Evolutionary conservation across 2,888 invertebrate species (phyloP).

Genomic region (Meiosimyza platycephala): DNA sequence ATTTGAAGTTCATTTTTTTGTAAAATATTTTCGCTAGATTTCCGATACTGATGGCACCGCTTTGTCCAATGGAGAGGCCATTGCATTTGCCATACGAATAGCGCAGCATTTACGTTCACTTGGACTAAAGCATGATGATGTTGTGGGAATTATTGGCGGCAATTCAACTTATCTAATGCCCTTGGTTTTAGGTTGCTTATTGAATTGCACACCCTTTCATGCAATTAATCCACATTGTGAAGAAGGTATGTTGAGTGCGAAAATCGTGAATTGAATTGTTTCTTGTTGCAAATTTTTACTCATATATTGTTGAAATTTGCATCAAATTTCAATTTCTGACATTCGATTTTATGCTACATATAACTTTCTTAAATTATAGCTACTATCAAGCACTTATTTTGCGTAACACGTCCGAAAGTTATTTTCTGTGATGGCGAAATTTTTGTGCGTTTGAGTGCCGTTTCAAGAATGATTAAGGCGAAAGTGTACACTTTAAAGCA

Average conservation of each 20-base stretch:
- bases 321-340: background rate
- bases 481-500: constrained; percentile 56
- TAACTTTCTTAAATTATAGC: constrained; percentile 25
- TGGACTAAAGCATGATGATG: constrained; percentile 59
- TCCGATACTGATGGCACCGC: constrained; percentile 59
- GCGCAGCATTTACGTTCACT: constrained; percentile 58
- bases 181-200: constrained; percentile 57
- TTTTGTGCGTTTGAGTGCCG: constrained; percentile 52
- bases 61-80: constrained; percentile 59
- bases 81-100: constrained; percentile 59
- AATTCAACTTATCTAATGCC: constrained; percentile 62
- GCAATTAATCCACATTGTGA: constrained; percentile 59
- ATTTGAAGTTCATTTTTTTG: background rate
- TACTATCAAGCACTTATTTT: constrained; percentile 58
- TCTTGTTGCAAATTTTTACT: too few relatives aligned
- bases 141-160: constrained; percentile 59
- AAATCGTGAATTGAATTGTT: too few relatives aligned
- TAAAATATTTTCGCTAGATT: constrained; percentile 49
- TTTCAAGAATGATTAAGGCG: constrained; percentile 54
- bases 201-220: constrained; percentile 61
- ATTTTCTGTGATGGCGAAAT: constrained; percentile 62
- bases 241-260: constrained; percentile 46
- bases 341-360: background rate
- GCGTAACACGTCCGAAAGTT: constrained; percentile 59
- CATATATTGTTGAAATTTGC: background rate